Evolutionary conservation across 2,113 vertebrate species (phyloP).

Genomic region (Tychaedon coryphoeus): DNA sequence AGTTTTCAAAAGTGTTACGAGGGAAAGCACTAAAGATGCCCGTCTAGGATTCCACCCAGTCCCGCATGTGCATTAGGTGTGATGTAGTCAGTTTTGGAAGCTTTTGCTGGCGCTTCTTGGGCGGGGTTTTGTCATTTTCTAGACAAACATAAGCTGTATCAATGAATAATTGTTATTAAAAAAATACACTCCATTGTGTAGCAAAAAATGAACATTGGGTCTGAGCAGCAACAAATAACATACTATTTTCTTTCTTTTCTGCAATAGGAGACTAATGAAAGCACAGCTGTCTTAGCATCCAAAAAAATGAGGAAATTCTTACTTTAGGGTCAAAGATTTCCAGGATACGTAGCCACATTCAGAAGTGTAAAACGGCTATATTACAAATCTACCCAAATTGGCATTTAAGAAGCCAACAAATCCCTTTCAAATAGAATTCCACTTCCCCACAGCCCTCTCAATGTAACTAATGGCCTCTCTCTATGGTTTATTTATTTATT

Average conservation of each 20-base stretch:
- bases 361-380: not conserved
- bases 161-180: not conserved
- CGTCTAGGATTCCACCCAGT: not conserved
- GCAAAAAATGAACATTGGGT: not conserved
- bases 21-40: not conserved
- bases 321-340: not conserved
- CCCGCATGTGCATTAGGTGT: not conserved
- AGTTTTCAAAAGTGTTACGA: not conserved
- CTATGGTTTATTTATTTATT: not conserved
- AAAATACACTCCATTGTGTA: not conserved
- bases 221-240: not conserved
- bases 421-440: not conserved
- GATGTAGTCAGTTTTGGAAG: slow-evolving; percentile 6
- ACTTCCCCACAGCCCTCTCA: not conserved
- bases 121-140: not conserved
- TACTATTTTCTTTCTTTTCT: not conserved
- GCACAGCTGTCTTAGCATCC: not conserved
- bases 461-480: not conserved
- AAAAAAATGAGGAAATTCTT: not conserved
- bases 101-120: not conserved
- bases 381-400: not conserved
- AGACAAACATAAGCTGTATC: not conserved
- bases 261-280: not conserved
- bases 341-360: not conserved
- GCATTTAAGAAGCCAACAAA: not conserved